Conservation (phyloP, 53 echinoderm and acorn worm genomes). For the Temnopleurus reevesii region DNA sequence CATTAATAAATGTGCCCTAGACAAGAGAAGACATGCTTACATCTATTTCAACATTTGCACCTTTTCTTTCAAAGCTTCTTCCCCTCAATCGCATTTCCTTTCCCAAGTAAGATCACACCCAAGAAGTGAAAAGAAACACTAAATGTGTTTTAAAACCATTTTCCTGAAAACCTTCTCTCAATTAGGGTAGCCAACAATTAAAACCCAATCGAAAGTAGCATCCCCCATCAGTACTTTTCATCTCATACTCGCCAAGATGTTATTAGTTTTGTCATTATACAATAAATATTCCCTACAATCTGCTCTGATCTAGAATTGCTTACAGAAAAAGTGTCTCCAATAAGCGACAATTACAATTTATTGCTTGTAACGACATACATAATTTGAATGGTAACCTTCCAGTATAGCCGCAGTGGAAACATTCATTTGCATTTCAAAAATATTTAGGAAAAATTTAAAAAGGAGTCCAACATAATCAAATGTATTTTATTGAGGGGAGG, state of each 20-base stretch:
- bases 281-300: background rate
- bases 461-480: no score
- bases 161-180: no score
- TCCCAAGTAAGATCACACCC: background rate
- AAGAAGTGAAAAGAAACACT: background rate
- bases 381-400: background rate
- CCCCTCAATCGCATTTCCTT: background rate
- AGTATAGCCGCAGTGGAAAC: no score
- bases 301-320: background rate
- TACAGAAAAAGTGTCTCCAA: background rate
- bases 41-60: background rate
- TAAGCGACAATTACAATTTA: background rate
- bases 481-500: no score
- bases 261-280: background rate
- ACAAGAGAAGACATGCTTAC: background rate
- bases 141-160: background rate
- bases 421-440: no score
- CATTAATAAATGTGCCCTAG: background rate
- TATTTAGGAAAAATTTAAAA: no score
- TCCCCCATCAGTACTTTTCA: background rate
- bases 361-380: background rate
- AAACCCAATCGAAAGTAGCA: background rate
- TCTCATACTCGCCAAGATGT: background rate
- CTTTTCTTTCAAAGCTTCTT: background rate
- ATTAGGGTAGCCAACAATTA: background rate